Base-by-base conservation (phyloP, 2,797 vertebrate species). In the Carduelis carduelis region DNA sequence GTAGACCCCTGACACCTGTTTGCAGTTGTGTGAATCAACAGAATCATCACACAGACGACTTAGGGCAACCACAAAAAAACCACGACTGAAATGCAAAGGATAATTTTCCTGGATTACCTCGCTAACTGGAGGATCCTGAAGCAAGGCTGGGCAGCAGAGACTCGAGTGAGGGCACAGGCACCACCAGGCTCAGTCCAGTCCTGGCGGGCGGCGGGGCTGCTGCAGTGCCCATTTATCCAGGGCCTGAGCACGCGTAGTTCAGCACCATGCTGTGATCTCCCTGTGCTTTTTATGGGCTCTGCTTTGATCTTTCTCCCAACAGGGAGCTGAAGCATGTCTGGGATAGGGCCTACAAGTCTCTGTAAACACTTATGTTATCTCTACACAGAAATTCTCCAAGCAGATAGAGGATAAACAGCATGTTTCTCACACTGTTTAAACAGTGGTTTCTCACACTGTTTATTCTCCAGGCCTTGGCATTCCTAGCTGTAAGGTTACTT, bases 161-260 rank as follows among this genome's bases (percentile, higher is more conserved):
- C 28, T 39, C 24, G 16, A 41, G 13, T 21, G 43, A 49, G 35
- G 59, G 69, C 50, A 8, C 41, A 7, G 30, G 59, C 30, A 17
- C 16, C 1, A 1, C 11, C 69, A 56, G 69, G 50, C 59, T 64
- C 80, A 47, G 59, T 1, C 23, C 68, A 39, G 0, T 7, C 41
- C 49, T 4, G 1, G 59, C 0, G 2, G 56, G 39, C 4, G 1
- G 28, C 34, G 28, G 59, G 50, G 68, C 49, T 55, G 68, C 59
- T 30, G 28, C 59, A 47, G 49, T 14, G 59, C 43, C 50, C 50
- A 2, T 41, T 41, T 11, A 30, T 14, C 59, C 50, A 26, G 80
- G 41, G 30, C 41, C 57, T 34, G 59, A 4, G 7, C 50, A 64
- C 1, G 1, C 1, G 0, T 4, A 13, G 20, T 11, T 34, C 1